Base-by-base conservation (phyloP, 2,797 vertebrate species). In the Microcaecilia unicolor region DNA sequence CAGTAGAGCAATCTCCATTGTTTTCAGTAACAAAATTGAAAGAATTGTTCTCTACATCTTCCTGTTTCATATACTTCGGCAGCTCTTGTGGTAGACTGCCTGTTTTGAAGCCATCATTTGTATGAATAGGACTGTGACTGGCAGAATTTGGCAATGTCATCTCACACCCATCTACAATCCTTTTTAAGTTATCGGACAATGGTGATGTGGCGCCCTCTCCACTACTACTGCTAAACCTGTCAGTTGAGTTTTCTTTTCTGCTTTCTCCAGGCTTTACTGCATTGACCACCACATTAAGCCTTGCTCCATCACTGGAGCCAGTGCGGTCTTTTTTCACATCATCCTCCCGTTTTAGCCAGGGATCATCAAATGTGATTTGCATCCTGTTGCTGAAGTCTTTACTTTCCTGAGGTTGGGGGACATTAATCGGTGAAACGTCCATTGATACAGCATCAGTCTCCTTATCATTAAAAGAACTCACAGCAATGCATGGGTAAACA, bases 311-410 rank as follows among this genome's bases (percentile, higher is more conserved):
- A 1, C 8, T 18, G 22, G 39, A 51, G 18, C 14, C 56, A 10
- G 10, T 22, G 1, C 9, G 56, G 17, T 81, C 72, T 6, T 42
- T 70, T 48, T 69, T 83, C 9, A 60, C 51, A 27, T 89, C 88
- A 10, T 79, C 83, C 48, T 84, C 81, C 11, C 91, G 84, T 62
- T 89, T 95, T 47, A 97, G 67, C 96, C 96, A 99, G 25, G 96
- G 96, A 60, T 99, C 93, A 49, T 92, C 92, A 60, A 95, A 98
- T 34, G 54, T 80, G 22, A 86, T 81, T 37, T 90, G 85, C 21
- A 41, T 65, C 45, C 62, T 73, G 31, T 69, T 63, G 37, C 45
- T 76, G 12, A 71, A 41, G 31, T 86, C 78, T 30, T 58, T 62
- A 23, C 40, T 26, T 0, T 76, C 76, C 10, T 67, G 58, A 40